These are phyloP conservation scores for Psephotus haematonotus DNA, from an alignment of 2,113 vertebrate species.

Conservation along the genomic window DNA sequence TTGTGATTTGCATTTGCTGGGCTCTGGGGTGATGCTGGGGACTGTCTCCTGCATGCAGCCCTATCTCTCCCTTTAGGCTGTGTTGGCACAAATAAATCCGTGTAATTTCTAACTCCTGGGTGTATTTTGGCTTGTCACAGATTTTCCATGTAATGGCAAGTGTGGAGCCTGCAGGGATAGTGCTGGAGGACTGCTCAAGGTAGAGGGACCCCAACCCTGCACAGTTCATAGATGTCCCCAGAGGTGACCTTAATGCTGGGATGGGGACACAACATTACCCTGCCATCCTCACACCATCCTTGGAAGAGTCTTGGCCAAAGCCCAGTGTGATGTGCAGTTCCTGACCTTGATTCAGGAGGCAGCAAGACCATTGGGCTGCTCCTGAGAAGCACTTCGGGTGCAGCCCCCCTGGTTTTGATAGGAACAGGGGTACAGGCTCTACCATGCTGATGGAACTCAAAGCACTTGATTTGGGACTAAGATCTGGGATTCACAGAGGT, in stretches of 20 bases:
- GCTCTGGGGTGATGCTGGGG: background rate
- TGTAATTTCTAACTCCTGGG: background rate
- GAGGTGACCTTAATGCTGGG: background rate
- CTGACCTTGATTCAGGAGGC: fast-evolving
- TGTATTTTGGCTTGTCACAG: background rate
- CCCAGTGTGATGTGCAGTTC: background rate
- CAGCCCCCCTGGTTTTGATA: background rate
- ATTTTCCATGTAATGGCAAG: background rate
- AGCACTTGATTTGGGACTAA: background rate
- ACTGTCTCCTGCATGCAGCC: background rate
- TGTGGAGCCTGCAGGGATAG: background rate
- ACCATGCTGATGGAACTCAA: background rate
- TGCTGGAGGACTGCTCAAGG: background rate
- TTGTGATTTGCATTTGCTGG: background rate
- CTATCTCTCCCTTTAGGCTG: background rate
- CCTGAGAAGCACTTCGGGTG: background rate
- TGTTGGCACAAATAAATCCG: background rate
- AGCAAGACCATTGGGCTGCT: fast-evolving
- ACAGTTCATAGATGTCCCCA: background rate
- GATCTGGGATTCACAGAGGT: background rate
- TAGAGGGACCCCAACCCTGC: background rate
- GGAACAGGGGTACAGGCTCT: background rate
- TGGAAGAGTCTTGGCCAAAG: background rate
- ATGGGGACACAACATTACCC: background rate
- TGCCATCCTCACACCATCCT: background rate